Evolutionary conservation across 2,113 vertebrate species (phyloP), one percentile per base, ranked within the genome.

Genomic region (Motacilla alba): DNA sequence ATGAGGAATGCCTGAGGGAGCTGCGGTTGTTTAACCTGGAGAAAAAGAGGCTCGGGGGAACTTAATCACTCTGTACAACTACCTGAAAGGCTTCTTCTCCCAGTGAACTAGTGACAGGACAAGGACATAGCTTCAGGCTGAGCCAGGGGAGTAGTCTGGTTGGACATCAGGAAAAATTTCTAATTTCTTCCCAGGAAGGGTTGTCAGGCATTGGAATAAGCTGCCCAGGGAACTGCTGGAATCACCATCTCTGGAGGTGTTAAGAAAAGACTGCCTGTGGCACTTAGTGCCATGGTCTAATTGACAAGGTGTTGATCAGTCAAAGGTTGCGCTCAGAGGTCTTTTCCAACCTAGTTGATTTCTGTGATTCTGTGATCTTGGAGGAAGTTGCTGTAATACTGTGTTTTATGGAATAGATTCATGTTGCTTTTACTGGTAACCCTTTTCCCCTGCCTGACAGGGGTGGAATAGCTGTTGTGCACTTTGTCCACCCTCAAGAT

Each of bases 401-500:
- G 11, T 62, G 23, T 58, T 47, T 60, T 28, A 26, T 62, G 50
- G 41, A 90, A 69, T 50, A 50, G 35, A 41, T 9, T 37, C 16
- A 6, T 55, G 30, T 50, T 77, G 43, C 63, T 81, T 50, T 91
- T n/a, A 15, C 30, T 53, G 22, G 33, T 39, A 76, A 27, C 14
- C 9, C 15, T 55, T 30, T 69, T 60, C 22, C 35, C 20, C 41
- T 49, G 9, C 35, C 30, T 3, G 3, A 17, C 22, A 33, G 50
- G 21, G 22, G 26, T 11, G 33, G n/a, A 39, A 39, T 27, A 59
- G 23, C 62, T 75, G 60, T n/a, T 75, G 60, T 37, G 49, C 3
- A 15, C 49, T 78, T 50, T 41, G 37, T 49, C 37, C 0, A 0
- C 26, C 24, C 31, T 62, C 33, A 35, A 18, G 5, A 46, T 44